Percentiles rank a stretch among this genome's conserved stretches.
Evolutionary conservation across 23 tunicate species (phyloP).

Genomic region (Phallusia fumigata): DNA sequence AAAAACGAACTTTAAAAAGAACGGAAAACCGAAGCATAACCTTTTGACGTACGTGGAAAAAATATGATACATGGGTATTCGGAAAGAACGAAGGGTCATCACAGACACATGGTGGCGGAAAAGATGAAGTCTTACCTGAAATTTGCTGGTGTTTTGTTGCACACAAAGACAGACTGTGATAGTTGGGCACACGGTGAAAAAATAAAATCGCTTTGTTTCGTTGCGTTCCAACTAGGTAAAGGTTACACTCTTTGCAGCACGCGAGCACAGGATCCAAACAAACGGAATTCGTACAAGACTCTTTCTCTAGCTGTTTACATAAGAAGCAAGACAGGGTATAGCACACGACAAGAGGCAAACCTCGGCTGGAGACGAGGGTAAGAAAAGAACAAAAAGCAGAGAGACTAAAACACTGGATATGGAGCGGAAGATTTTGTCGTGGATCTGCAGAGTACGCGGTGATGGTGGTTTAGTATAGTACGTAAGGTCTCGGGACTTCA

Average conservation of each 20-base stretch:
- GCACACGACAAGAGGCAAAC: background rate
- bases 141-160: background rate
- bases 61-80: constrained; percentile 5
- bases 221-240: background rate
- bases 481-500: background rate
- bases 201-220: background rate
- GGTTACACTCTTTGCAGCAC: constrained; percentile 9
- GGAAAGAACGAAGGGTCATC: background rate
- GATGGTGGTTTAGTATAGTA: background rate
- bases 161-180: background rate
- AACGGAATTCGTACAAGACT: background rate
- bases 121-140: background rate
- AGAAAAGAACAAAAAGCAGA: background rate
- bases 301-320: background rate
- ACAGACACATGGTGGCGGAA: constrained; percentile 11
- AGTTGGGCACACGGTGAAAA: background rate
- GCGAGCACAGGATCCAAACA: background rate
- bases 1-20: constrained; percentile 3
- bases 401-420: background rate
- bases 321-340: background rate
- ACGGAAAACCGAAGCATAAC: background rate
- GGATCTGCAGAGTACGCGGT: too few species aligned
- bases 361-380: background rate
- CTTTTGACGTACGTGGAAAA: constrained; percentile 1
- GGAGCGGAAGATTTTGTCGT: too few species aligned